Base-by-base conservation (phyloP, 2,888 invertebrate genomes). In the Habroteleia sp. region DNA sequence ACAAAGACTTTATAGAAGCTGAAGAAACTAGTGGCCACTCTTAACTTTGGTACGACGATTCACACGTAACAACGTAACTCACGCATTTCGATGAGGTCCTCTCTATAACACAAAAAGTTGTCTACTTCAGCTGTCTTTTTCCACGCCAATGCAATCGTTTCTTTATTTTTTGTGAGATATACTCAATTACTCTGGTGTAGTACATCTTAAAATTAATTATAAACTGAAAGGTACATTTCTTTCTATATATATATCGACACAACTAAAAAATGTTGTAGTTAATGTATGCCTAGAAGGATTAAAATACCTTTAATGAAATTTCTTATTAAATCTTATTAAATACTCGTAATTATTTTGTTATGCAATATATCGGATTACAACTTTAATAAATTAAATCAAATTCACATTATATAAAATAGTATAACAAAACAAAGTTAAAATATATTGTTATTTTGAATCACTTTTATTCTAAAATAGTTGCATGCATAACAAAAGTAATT, bases 1-100 rank as follows among this genome's bases (percentile, higher is more conserved):
- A 82, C 82, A 82, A 82, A 78, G 80, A 78, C 80, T 80, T 78
- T 78, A 78, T 79, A 80, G 78, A 77, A 73, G 76, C 63, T 68
- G 48, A 74, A 79, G 78, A 71, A 76, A 54, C 63, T 41, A 76
- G 77, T 77, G 77, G 77, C 76, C 58, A 73, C 76, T 78, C 77
- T 46, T 46, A 73, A 74, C 77, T 77, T 78, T 60, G 78, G 78
- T 68, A 81, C 78, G 73, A 29, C 63, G 41, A 39, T 68, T 48
- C 63, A 63, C 56, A 48, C 72, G 41, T 54, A 62, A 31, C 52
- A 33, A 27, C 60, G 54, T 54, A 60, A 37, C 71, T 71, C 41
- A 52, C 66, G 63, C 58, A 71, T 71, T 62, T 69, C 69, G 69
- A 74, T 69, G 60, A 62, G 48, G 37, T 62, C 62, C 54, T 54